Conservation (phyloP, 2,113 vertebrate genomes). For the Prunella fulvescens region DNA sequence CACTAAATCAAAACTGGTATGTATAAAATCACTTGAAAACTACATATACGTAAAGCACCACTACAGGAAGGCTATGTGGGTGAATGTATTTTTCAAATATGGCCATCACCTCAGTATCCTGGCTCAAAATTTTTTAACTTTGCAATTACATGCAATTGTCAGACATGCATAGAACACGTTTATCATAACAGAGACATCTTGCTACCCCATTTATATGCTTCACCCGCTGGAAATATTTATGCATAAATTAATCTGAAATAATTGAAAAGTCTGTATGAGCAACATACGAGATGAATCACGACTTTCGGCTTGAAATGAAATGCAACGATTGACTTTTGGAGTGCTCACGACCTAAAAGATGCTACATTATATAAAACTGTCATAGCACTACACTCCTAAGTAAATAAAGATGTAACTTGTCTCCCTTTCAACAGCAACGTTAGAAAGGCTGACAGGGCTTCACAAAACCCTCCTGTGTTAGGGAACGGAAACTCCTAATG, state of each 20-base stretch:
- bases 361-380: not conserved
- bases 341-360: not conserved
- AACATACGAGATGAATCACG: not conserved
- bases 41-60: not conserved
- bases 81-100: not conserved
- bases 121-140: not conserved
- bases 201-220: not conserved
- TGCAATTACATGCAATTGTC: not conserved
- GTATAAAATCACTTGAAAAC: not conserved
- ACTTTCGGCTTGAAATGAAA: conserved; percentile 1
- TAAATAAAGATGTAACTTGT: conserved; percentile 75
- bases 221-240: not conserved
- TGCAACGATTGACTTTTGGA: not conserved
- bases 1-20: not conserved
- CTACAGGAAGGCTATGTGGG: not conserved
- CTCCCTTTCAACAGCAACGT: conserved; percentile 55
- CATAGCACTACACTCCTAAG: conserved; percentile 25
- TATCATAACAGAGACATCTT: not conserved
- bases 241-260: not conserved
- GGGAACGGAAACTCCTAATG: conserved; percentile 96
- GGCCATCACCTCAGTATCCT: not conserved
- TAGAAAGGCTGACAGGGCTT: conserved; percentile 70
- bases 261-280: not conserved
- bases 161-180: not conserved
- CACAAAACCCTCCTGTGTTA: conserved; percentile 90